phyloP scores from a whole-genome alignment of 2,113 vertebrate species.

The Steatornis caripensis region DNA sequence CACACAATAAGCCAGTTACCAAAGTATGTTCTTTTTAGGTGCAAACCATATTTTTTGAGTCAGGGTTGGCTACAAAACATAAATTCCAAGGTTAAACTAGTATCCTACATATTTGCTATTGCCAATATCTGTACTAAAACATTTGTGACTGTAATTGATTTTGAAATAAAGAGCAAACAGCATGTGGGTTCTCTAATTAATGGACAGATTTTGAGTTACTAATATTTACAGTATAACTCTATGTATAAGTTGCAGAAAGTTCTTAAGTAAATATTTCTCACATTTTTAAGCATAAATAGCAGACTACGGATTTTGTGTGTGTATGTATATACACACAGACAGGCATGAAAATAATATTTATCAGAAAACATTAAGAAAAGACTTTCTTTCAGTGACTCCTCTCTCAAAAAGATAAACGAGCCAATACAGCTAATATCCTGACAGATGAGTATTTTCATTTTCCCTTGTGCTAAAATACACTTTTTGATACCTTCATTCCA shows the following conservation, averaged over 20 bases:
- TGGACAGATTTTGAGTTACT: not conserved
- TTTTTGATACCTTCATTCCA: not conserved
- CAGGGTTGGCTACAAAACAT: not conserved
- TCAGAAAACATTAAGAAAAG: not conserved
- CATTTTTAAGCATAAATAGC: not conserved
- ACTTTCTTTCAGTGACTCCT: not conserved
- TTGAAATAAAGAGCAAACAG: not conserved
- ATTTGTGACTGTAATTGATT: not conserved
- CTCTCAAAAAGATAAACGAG: not conserved
- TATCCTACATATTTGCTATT: not conserved
- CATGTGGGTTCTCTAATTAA: not conserved
- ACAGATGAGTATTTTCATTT: not conserved
- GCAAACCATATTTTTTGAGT: not conserved
- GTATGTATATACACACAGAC: accelerated
- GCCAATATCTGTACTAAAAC: not conserved
- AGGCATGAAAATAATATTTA: not conserved
- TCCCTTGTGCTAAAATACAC: not conserved
- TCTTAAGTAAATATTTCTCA: not conserved
- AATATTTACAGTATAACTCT: not conserved
- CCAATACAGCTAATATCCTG: not conserved
- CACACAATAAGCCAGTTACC: not conserved
- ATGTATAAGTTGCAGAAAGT: not conserved
- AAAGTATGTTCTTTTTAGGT: not conserved
- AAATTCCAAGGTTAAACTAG: not conserved
- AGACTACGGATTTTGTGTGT: not conserved